A percentile compares a stretch with the other conserved stretches of the same genome.
phyloP scores from a whole-genome alignment of 2,113 vertebrate genomes.

The Channa maculata region DNA sequence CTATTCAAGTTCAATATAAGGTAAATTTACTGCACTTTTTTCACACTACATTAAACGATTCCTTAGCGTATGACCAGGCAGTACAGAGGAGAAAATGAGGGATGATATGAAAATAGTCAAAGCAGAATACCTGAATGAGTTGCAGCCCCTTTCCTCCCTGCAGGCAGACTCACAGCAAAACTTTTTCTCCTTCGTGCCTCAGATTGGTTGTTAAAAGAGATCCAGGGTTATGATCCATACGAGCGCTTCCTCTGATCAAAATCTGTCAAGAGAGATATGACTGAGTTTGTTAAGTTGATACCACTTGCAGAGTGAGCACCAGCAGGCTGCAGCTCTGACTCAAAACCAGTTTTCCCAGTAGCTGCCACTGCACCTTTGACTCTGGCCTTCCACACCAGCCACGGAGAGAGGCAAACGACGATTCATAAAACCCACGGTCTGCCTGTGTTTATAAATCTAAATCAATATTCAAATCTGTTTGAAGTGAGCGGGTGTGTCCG shows the following conservation, averaged over 20 bases:
- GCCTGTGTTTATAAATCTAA: conserved; percentile 94
- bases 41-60: not conserved
- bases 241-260: conserved; percentile 36
- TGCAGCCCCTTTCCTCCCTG: conserved; percentile 28
- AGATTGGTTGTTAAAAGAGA: conserved; percentile 40
- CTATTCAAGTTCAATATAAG: not conserved
- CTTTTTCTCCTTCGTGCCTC: conserved; percentile 15
- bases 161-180: conserved; percentile 18
- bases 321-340: conserved; percentile 20
- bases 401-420: conserved; percentile 64
- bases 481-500: conserved; percentile 95
- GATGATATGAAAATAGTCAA: not conserved
- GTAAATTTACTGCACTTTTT: not conserved
- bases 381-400: conserved; percentile 67
- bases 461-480: conserved; percentile 99
- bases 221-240: conserved; percentile 51
- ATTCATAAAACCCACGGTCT: conserved; percentile 70
- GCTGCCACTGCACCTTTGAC: conserved; percentile 73
- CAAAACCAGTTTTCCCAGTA: conserved; percentile 41
- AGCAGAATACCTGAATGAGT: conserved; percentile 51
- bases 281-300: conserved; percentile 42
- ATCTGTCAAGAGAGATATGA: conserved; percentile 64
- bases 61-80: not conserved
- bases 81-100: too few species aligned
- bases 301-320: not conserved